A percentile compares a stretch with the other conserved stretches of the same genome.
Evolutionary conservation across 2,797 vertebrate species (phyloP).

Genomic region (Rhinophrynus dorsalis): DNA sequence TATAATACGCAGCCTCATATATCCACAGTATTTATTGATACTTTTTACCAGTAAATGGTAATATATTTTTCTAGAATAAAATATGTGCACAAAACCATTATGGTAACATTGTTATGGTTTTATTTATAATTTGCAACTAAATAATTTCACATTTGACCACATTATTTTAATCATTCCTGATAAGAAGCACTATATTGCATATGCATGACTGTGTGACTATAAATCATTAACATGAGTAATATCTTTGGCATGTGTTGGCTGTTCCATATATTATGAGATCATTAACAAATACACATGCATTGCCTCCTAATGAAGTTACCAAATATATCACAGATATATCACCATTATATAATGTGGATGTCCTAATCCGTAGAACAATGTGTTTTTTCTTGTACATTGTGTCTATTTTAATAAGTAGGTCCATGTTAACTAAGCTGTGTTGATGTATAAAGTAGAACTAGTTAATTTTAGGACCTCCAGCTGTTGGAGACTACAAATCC

Average conservation of each 20-base stretch:
- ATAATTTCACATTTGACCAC: not conserved
- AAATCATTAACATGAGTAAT: not conserved
- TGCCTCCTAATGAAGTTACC: not conserved
- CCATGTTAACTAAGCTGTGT: not conserved
- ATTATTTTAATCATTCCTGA: not conserved
- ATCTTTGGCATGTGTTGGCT: not conserved
- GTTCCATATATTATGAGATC: not conserved
- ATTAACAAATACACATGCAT: not conserved
- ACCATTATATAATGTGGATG: not conserved
- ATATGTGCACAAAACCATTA: not conserved
- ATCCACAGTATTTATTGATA: conserved; percentile 13
- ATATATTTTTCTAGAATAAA: not conserved
- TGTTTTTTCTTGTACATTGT: not conserved
- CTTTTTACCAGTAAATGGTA: conserved; percentile 16
- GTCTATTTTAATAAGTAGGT: not conserved
- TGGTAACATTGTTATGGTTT: conserved; percentile 2
- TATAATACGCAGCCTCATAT: not conserved
- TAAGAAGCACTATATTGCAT: not conserved
- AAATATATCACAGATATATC: not conserved
- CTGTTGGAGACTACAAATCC: too few species aligned
- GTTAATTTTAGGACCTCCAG: too few species aligned
- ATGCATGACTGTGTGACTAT: not conserved
- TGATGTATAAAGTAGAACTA: not conserved
- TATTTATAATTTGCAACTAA: not conserved
- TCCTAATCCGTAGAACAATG: not conserved